Evolutionary conservation across 1,140 invertebrate genomes (phyloP).

Genomic region (Drosophila lowei): DNA sequence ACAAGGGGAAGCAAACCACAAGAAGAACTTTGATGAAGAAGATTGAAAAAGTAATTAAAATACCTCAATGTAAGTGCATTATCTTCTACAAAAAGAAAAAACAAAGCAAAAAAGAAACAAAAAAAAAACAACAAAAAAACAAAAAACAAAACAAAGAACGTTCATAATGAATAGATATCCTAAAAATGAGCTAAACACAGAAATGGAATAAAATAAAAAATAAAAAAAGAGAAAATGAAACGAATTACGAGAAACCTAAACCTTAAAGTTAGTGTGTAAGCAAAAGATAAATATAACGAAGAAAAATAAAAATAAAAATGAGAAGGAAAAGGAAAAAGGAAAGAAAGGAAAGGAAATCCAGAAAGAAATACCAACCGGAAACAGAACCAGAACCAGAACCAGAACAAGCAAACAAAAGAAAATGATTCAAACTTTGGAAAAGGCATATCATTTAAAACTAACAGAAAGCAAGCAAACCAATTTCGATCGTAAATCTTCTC

Average conservation of each 20-base stretch:
- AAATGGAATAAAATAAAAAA: constrained; percentile 20
- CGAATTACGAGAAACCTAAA: constrained; percentile 14
- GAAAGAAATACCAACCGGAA: constrained; percentile 34
- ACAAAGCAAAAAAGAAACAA: constrained; percentile 22
- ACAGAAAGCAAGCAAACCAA: not conserved
- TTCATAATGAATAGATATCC: constrained; percentile 47
- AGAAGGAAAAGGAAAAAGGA: constrained; percentile 18
- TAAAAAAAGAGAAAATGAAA: constrained; percentile 13
- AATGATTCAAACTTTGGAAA: constrained; percentile 10
- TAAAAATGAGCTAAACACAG: constrained; percentile 39
- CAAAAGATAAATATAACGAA: constrained; percentile 23
- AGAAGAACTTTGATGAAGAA: constrained; percentile 62
- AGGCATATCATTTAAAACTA: constrained; percentile 26
- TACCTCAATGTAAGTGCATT: constrained; percentile 82
- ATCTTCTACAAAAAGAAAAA: constrained; percentile 68
- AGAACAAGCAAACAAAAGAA: constrained; percentile 21
- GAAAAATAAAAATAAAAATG: constrained; percentile 16
- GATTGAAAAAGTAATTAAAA: constrained; percentile 82
- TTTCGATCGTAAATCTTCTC: constrained; percentile 1
- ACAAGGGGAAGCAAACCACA: constrained; percentile 49
- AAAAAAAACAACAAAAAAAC: constrained; percentile 23
- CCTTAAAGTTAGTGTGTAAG: constrained; percentile 40
- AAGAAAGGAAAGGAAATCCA: constrained; percentile 6
- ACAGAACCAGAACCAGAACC: constrained; percentile 22
- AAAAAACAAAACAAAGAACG: constrained; percentile 26